A percentile compares a stretch with the other conserved stretches of the same genome.
Evolutionary conservation across 2,797 vertebrate species (phyloP).

Genomic region (Haliaeetus vocifer): DNA sequence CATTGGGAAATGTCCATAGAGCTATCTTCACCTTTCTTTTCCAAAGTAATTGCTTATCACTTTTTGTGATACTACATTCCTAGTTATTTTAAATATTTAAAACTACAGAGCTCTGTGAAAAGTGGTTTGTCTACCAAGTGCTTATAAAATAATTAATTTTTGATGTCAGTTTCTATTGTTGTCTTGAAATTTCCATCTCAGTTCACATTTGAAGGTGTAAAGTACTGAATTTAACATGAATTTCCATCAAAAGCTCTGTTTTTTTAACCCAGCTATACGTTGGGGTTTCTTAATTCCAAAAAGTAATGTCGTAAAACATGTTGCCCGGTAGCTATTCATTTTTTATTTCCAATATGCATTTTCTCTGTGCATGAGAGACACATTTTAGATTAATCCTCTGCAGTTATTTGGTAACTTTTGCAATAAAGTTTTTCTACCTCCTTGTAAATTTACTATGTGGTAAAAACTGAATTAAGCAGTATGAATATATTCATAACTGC

Average conservation of each 20-base stretch:
- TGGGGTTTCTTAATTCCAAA: neutral
- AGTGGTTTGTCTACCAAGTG: neutral
- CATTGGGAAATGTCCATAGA: neutral
- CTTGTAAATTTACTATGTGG: neutral
- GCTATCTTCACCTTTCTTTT: neutral
- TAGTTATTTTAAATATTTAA: neutral
- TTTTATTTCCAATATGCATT: neutral
- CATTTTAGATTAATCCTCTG: neutral
- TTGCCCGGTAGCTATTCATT: neutral
- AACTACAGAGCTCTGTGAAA: neutral
- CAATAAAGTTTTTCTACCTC: neutral
- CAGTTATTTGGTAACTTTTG: neutral
- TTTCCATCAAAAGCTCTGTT: neutral
- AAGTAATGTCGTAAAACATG: neutral
- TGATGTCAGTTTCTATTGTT: neutral
- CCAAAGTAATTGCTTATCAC: neutral
- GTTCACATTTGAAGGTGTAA: neutral
- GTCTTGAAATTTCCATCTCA: neutral
- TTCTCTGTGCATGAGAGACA: neutral
- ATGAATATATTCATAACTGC: neutral
- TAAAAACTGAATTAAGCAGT: slow-evolving; percentile 1
- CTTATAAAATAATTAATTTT: neutral
- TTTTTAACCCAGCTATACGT: neutral
- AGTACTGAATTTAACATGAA: neutral
- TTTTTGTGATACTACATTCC: neutral